Percentiles rank a stretch among this genome's conserved stretches.
Conservation (phyloP, 2,113 vertebrate species). For the Merops nubicus region DNA sequence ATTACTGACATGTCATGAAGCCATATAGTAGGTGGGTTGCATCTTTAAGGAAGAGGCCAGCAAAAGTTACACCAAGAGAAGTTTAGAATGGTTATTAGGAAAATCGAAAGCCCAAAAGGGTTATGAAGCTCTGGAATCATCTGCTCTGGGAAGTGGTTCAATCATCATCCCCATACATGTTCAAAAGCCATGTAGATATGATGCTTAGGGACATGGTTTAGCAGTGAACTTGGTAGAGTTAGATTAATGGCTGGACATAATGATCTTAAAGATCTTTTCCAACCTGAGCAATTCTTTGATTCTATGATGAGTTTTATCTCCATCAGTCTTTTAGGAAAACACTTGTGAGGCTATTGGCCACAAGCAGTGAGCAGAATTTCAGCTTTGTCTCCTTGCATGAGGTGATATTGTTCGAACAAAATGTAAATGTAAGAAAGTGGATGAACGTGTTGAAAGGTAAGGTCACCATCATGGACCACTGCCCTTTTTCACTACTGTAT, state of each 20-base stretch:
- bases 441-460: neutral
- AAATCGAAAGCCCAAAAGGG: no score
- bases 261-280: no score
- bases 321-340: neutral
- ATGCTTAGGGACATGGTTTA: no score
- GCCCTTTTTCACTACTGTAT: neutral
- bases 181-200: no score
- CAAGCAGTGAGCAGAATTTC: neutral
- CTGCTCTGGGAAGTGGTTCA: no score
- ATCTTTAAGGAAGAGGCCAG: neutral
- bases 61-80: no score
- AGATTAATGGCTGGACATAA: no score
- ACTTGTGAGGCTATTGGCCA: neutral
- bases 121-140: no score
- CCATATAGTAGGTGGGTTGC: accelerated
- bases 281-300: no score
- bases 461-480: neutral
- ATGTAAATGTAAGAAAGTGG: neutral
- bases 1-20: neutral
- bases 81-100: no score
- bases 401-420: neutral
- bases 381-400: neutral
- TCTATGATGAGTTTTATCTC: neutral
- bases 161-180: no score
- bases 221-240: no score